Evolutionary conservation across 1,140 invertebrate genomes (phyloP).

Genomic region (Portunus trituberculatus): DNA sequence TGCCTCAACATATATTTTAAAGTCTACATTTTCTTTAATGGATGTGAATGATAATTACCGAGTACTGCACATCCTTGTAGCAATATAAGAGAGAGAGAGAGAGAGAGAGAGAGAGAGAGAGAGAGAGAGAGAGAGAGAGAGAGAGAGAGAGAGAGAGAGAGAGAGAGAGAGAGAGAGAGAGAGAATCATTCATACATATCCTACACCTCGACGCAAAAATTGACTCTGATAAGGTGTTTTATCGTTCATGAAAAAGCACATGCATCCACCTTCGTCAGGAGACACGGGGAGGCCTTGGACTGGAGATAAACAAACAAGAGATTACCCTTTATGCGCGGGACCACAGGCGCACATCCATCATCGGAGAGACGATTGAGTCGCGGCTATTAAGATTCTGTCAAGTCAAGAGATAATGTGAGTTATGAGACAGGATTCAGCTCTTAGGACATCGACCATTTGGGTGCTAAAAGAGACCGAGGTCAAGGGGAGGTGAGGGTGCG

Average conservation of each 20-base stretch:
- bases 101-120: background rate
- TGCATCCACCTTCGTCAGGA: background rate
- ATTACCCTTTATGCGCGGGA: background rate
- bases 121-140: background rate
- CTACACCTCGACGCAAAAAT: background rate
- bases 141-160: background rate
- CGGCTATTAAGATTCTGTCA: constrained; percentile 51
- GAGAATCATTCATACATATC: too few species aligned
- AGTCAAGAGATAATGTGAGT: constrained; percentile 5
- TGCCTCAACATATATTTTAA: too few species aligned
- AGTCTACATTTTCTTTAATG: too few species aligned
- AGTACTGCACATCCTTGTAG: background rate
- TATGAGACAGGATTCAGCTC: constrained; percentile 10
- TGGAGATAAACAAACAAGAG: constrained; percentile 7
- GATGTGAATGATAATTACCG: too few species aligned
- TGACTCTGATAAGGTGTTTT: constrained; percentile 15
- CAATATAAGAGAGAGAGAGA: background rate
- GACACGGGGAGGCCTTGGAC: background rate
- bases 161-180: constrained; percentile 3
- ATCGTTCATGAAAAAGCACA: background rate
- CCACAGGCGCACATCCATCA: constrained; percentile 1
- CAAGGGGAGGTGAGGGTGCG: background rate
- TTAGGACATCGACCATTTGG: background rate
- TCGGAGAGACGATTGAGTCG: background rate
- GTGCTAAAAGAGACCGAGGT: background rate